Conservation (phyloP, 1,140 invertebrate genomes). For the Calliopsis andreniformis region DNA sequence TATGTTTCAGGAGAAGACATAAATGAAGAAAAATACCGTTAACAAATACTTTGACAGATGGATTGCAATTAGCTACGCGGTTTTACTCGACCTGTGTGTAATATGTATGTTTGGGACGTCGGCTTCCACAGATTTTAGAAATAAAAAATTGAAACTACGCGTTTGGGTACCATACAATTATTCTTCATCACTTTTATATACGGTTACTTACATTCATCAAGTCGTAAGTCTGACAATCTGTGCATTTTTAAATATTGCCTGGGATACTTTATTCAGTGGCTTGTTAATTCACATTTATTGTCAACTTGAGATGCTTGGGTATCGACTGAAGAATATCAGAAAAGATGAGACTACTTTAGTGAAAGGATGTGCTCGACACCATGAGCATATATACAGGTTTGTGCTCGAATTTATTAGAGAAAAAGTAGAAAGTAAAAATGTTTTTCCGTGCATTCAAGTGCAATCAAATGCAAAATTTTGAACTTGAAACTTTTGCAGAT, state of each 20-base stretch:
- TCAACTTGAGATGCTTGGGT: constrained; percentile 53
- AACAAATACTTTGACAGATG: too few species aligned
- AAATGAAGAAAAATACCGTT: too few species aligned
- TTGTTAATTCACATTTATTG: constrained; percentile 55
- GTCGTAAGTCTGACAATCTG: constrained; percentile 22
- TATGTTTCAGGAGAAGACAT: too few species aligned
- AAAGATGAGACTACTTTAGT: background rate
- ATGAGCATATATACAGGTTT: constrained; percentile 26
- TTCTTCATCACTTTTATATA: background rate
- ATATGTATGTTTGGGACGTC: background rate
- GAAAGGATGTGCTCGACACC: constrained; percentile 17
- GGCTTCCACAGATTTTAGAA: background rate
- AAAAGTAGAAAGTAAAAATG: background rate
- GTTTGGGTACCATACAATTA: constrained; percentile 52
- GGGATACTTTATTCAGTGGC: constrained; percentile 51
- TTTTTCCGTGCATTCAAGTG: too few species aligned
- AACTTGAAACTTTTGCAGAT: constrained; percentile 32
- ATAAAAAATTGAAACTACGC: background rate
- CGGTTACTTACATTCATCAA: constrained; percentile 1
- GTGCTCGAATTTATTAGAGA: background rate
- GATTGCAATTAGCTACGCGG: constrained; percentile 9
- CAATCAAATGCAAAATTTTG: too few species aligned
- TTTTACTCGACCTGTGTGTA: constrained; percentile 17
- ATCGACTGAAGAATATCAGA: constrained; percentile 44
- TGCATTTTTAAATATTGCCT: constrained; percentile 44